Conservation (phyloP, 2,888 invertebrate species). For the Acanthosepion pharaonis region DNA sequence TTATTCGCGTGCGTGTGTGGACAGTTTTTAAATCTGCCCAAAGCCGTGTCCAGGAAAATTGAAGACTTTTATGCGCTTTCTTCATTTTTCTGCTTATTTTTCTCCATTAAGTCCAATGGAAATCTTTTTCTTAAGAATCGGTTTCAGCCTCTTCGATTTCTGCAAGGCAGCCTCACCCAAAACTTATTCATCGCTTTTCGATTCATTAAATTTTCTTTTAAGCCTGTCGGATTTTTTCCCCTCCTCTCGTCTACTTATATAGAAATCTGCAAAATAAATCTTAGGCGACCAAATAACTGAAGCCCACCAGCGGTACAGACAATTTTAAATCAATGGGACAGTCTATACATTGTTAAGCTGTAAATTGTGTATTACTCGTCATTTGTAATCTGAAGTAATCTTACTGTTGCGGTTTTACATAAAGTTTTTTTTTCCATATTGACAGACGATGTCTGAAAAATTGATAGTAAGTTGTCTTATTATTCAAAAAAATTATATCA, state of each 20-base stretch:
- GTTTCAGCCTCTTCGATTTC: neutral
- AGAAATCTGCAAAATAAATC: neutral
- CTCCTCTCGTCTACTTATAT: neutral
- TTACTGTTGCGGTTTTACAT: neutral
- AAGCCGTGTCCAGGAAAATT: neutral
- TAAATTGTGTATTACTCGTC: neutral
- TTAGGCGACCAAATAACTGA: neutral
- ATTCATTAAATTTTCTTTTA: neutral
- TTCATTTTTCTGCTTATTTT: neutral
- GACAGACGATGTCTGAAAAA: neutral
- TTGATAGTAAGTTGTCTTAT: neutral
- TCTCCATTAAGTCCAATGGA: neutral
- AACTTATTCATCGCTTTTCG: neutral
- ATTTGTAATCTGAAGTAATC: neutral
- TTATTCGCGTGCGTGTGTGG: too few species aligned
- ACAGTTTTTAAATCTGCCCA: too few species aligned
- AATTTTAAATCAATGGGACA: neutral
- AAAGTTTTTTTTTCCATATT: neutral
- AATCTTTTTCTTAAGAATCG: neutral
- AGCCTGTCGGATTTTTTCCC: neutral
- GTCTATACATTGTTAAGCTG: constrained; percentile 20
- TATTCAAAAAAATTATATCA: too few species aligned
- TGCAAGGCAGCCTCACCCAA: neutral
- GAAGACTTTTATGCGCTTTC: neutral
- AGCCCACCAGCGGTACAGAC: neutral